These are phyloP conservation scores for Cinara cedri DNA, from an alignment of 2,888 invertebrate genomes.

Conservation along the genomic window DNA sequence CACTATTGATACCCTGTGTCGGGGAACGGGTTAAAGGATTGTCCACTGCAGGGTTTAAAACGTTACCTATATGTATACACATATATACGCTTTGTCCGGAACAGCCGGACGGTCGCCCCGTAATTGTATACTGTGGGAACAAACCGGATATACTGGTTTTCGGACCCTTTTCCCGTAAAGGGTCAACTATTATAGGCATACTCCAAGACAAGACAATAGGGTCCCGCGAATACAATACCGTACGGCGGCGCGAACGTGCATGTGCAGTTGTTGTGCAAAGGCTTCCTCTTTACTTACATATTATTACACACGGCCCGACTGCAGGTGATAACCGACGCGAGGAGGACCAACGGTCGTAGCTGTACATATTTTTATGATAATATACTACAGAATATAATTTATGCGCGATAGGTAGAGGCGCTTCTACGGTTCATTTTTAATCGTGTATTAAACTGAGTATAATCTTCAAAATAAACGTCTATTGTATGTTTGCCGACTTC, in stretches of 20 bases:
- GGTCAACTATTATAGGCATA: conserved; percentile 47
- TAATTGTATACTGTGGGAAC: conserved; percentile 33
- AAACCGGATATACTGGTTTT: conserved; percentile 56
- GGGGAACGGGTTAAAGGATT: conserved; percentile 39
- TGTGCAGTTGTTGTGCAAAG: no score
- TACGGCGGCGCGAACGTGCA: conserved; percentile 12
- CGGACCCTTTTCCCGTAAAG: conserved; percentile 54
- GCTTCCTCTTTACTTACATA: background rate
- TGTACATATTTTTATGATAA: no score
- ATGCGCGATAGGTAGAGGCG: no score
- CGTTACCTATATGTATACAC: no score
- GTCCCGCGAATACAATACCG: background rate
- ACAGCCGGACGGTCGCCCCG: conserved; percentile 48
- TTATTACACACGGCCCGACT: conserved; percentile 8
- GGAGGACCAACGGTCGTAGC: no score
- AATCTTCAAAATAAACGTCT: no score
- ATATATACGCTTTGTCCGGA: conserved; percentile 31
- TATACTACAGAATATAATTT: no score
- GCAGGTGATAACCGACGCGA: conserved; percentile 22
- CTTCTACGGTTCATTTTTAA: no score
- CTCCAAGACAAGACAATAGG: conserved; percentile 54
- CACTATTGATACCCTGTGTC: background rate
- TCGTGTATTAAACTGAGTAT: no score
- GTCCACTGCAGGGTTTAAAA: conserved; percentile 24
- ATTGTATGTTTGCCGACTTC: no score